Conservation (phyloP, 2,888 invertebrate genomes). For the Acleris literana region DNA sequence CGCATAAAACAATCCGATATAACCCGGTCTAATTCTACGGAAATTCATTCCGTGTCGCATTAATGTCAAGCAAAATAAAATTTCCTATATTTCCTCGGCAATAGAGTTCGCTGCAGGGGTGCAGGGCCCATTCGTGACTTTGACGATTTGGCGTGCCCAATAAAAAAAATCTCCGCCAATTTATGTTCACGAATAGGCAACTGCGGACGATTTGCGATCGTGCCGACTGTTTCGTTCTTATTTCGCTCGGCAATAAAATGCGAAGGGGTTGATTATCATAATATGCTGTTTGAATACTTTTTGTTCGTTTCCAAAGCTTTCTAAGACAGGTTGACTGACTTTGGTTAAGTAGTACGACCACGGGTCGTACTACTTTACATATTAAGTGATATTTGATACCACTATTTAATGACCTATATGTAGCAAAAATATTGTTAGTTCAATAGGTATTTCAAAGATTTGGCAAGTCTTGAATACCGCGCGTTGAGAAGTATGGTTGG, state of each 20-base stretch:
- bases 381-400: too few species aligned
- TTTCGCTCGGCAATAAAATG: constrained; percentile 34
- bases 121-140: constrained; percentile 39
- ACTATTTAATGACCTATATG: too few species aligned
- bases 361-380: too few species aligned
- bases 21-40: constrained; percentile 25
- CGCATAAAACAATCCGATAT: constrained; percentile 5
- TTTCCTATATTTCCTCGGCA: constrained; percentile 17
- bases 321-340: constrained; percentile 16
- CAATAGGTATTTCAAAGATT: too few species aligned
- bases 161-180: constrained; percentile 38
- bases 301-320: constrained; percentile 10
- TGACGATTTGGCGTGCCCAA: constrained; percentile 40
- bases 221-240: constrained; percentile 28
- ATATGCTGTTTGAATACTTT: constrained; percentile 27
- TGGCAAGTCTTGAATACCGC: too few species aligned
- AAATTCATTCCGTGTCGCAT: constrained; percentile 34
- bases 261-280: constrained; percentile 34
- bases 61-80: constrained; percentile 30
- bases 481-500: too few species aligned
- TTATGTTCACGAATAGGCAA: constrained; percentile 41
- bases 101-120: constrained; percentile 27
- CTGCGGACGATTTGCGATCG: constrained; percentile 39
- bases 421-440: too few species aligned
- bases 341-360: constrained; percentile 28